Conservation (phyloP, 2,113 vertebrate species). For the Octodon degus region DNA sequence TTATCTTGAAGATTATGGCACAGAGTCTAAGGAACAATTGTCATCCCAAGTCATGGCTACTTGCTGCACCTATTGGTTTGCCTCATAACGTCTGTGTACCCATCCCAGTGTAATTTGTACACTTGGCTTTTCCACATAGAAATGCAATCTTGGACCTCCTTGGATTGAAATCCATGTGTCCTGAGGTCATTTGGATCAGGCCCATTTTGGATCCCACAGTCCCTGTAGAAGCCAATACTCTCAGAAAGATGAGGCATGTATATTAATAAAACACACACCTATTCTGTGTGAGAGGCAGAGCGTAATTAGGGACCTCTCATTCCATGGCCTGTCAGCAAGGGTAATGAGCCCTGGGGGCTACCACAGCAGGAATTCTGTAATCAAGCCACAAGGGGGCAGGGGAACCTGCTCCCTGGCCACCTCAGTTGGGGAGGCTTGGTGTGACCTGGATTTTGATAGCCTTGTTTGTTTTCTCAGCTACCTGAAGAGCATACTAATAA, state of each 20-base stretch:
- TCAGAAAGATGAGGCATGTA: neutral
- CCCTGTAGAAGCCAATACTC: neutral
- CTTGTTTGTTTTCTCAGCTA: slow-evolving; percentile 70
- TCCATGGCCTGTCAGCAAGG: neutral
- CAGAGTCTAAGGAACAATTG: neutral
- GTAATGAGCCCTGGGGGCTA: neutral
- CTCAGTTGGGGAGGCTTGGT: neutral
- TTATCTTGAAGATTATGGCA: neutral
- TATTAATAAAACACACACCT: neutral
- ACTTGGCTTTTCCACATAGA: neutral
- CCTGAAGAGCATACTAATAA: slow-evolving; percentile 70
- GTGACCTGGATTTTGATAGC: slow-evolving; percentile 56
- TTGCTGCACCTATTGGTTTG: neutral
- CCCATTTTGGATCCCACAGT: neutral
- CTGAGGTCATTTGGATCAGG: neutral
- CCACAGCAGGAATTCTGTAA: slow-evolving; percentile 62
- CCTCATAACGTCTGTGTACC: neutral
- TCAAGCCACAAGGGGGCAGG: slow-evolving; percentile 68
- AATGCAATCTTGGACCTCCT: neutral
- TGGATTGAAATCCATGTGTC: neutral
- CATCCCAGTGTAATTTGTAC: neutral
- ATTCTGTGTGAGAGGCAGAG: neutral
- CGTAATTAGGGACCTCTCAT: neutral
- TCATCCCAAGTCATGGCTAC: neutral
- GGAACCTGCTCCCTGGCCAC: neutral